Evolutionary conservation across 2,797 vertebrate genomes (phyloP).

Genomic region (Gymnoscopelus braueri): DNA sequence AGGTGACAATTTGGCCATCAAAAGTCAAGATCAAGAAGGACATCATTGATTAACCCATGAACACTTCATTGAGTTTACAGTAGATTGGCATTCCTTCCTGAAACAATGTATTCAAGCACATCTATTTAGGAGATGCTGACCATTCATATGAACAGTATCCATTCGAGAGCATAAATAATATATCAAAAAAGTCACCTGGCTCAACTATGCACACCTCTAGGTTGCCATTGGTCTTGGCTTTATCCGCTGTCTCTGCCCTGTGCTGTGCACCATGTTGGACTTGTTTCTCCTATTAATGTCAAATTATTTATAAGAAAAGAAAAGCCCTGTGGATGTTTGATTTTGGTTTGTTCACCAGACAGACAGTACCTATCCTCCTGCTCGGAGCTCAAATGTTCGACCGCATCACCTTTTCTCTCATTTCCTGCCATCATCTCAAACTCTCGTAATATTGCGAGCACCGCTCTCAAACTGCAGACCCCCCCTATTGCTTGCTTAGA

Average conservation of each 20-base stretch:
- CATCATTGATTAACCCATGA: too few species aligned
- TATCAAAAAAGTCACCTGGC: too few species aligned
- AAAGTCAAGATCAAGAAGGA: too few species aligned
- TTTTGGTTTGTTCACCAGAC: conserved; percentile 16
- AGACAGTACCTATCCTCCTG: conserved; percentile 4
- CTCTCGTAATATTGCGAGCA: conserved; percentile 19
- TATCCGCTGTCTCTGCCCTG: conserved; percentile 32
- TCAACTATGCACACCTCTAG: too few species aligned
- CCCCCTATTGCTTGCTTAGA: background rate
- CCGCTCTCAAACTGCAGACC: conserved; percentile 12
- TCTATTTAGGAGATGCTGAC: too few species aligned
- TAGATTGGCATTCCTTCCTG: too few species aligned
- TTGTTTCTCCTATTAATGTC: conserved; percentile 16
- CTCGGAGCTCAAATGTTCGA: conserved; percentile 1
- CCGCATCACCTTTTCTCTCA: conserved; percentile 5
- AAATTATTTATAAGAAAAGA: conserved; percentile 20
- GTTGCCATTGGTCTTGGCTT: conserved; percentile 17
- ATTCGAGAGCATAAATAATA: too few species aligned
- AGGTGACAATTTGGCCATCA: too few species aligned
- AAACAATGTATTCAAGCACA: too few species aligned
- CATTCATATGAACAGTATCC: too few species aligned
- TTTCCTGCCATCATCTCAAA: conserved; percentile 20
- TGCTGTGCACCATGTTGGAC: conserved; percentile 18
- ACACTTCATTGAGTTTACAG: too few species aligned
- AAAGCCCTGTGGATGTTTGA: conserved; percentile 2